Evolutionary conservation across 1,140 invertebrate species (phyloP).

Genomic region (Teleogryllus occipitalis): DNA sequence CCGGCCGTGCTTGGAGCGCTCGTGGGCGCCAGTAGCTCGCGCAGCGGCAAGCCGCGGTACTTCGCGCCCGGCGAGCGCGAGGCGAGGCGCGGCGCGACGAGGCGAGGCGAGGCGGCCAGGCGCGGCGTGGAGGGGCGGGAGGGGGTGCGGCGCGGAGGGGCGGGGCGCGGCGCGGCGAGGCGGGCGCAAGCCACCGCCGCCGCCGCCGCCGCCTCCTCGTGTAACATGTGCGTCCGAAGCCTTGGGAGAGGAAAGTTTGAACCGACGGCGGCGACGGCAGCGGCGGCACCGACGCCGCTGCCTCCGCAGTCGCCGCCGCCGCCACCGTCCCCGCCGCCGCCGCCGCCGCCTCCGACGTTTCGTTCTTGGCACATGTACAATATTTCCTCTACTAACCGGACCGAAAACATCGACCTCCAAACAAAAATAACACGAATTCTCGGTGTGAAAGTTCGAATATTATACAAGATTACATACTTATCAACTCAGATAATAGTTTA

Average conservation of each 20-base stretch:
- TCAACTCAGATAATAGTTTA: background rate
- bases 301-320: background rate
- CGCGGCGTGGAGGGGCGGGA: background rate
- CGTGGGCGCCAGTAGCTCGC: no score
- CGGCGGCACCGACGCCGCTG: no score
- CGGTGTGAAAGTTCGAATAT: constrained; percentile 4
- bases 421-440: background rate
- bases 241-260: constrained; percentile 14
- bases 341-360: background rate
- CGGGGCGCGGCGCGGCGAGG: constrained; percentile 1
- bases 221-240: constrained; percentile 16
- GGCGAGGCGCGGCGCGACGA: background rate
- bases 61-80: background rate
- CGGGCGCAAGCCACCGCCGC: no score
- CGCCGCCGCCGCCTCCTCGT: constrained; percentile 12
- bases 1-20: no score
- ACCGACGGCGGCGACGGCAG: background rate
- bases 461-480: background rate
- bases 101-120: constrained; percentile 13
- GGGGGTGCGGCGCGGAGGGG: constrained; percentile 8
- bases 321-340: no score
- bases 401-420: constrained; percentile 14
- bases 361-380: constrained; percentile 21
- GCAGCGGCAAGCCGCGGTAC: no score
- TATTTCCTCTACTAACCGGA: constrained; percentile 13